These are phyloP conservation scores for Lycia hirtaria DNA, from an alignment of 2,888 invertebrate genomes.

Conservation along the genomic window DNA sequence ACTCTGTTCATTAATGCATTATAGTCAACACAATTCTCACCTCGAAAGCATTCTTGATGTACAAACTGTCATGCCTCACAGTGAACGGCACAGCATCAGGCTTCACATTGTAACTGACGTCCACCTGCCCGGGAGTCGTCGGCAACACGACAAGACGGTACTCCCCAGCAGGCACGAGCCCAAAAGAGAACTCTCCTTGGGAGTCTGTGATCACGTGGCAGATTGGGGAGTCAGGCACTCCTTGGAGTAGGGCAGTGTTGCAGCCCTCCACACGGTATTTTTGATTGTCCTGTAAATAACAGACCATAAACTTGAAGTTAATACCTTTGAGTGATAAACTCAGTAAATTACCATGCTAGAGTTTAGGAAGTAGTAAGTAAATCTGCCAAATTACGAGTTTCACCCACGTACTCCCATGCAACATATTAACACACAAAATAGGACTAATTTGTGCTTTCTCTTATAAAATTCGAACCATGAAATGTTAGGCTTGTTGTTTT, in stretches of 20 bases:
- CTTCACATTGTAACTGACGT: slow-evolving; percentile 91
- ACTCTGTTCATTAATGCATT: too few relatives aligned
- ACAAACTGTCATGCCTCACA: slow-evolving; percentile 88
- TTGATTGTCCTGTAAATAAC: slow-evolving; percentile 64
- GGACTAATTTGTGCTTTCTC: too few relatives aligned
- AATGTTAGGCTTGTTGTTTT: too few relatives aligned
- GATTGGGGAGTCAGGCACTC: slow-evolving; percentile 86
- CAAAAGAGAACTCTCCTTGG: slow-evolving; percentile 91
- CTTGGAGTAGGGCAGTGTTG: slow-evolving; percentile 83
- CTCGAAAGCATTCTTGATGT: slow-evolving; percentile 88
- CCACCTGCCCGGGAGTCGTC: slow-evolving; percentile 79
- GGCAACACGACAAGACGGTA: slow-evolving; percentile 89
- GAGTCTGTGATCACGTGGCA: slow-evolving; percentile 91
- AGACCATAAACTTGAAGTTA: background rate
- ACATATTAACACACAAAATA: too few relatives aligned
- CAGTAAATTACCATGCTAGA: too few relatives aligned
- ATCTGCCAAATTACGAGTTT: too few relatives aligned
- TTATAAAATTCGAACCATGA: too few relatives aligned
- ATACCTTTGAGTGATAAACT: too few relatives aligned
- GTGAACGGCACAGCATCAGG: slow-evolving; percentile 89
- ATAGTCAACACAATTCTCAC: slow-evolving; percentile 64
- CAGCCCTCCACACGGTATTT: slow-evolving; percentile 84
- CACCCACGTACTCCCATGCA: too few relatives aligned
- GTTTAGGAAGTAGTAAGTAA: too few relatives aligned
- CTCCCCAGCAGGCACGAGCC: slow-evolving; percentile 91